Evolutionary conservation across 1,140 invertebrate species (phyloP).

Genomic region (Ooceraea biroi): DNA sequence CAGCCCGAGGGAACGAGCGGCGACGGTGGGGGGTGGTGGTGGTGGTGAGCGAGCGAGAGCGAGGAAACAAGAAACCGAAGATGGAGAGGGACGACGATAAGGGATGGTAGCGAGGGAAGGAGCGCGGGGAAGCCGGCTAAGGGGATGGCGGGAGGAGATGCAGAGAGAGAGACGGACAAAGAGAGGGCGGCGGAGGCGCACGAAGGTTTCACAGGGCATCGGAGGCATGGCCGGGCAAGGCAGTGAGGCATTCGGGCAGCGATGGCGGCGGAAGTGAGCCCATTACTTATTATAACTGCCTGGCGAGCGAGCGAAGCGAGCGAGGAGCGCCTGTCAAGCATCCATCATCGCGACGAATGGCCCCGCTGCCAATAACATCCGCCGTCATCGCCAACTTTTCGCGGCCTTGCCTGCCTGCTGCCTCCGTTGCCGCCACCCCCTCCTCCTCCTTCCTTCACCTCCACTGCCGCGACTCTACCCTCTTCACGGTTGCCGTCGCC

Average conservation of each 20-base stretch:
- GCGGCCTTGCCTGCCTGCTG: conserved; percentile 70
- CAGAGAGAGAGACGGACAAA: conserved; percentile 67
- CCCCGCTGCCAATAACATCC: conserved; percentile 84
- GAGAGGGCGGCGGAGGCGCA: conserved; percentile 68
- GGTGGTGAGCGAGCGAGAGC: conserved; percentile 37
- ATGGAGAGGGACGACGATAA: conserved; percentile 42
- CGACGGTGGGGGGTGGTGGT: too few species aligned
- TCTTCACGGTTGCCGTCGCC: conserved; percentile 22
- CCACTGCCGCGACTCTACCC: conserved; percentile 14
- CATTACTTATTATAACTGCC: conserved; percentile 87
- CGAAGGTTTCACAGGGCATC: conserved; percentile 78
- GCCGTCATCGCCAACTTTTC: conserved; percentile 83
- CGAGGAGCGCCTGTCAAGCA: conserved; percentile 84
- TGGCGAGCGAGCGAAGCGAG: conserved; percentile 81
- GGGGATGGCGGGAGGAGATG: conserved; percentile 64
- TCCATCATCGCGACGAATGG: conserved; percentile 85
- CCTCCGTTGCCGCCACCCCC: conserved; percentile 27
- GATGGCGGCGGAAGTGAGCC: conserved; percentile 85
- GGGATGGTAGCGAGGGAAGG: conserved; percentile 51
- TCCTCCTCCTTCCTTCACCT: conserved; percentile 1
- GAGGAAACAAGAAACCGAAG: conserved; percentile 23
- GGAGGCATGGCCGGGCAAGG: conserved; percentile 77
- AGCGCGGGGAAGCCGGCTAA: conserved; percentile 51
- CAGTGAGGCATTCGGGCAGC: conserved; percentile 83
- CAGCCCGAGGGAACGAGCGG: conserved; percentile 69